Percentiles rank a stretch among this genome's conserved stretches.
phyloP scores from a whole-genome alignment of 2,888 invertebrate genomes.

The Sepioteuthis lessoniana region DNA sequence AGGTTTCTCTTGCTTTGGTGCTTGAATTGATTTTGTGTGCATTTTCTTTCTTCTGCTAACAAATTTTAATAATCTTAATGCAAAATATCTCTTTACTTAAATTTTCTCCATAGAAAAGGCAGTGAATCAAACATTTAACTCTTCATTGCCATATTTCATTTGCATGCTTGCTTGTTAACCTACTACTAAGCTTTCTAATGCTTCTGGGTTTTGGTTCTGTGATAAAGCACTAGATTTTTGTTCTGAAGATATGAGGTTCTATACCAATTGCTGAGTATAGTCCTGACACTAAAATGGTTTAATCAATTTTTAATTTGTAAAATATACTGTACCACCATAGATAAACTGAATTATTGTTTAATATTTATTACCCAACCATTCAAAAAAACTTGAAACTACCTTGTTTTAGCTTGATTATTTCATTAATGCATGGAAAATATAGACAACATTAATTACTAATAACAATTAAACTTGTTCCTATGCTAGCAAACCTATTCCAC shows the following conservation, averaged over 20 bases:
- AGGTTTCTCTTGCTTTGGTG: background rate
- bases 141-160: background rate
- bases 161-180: too few species aligned
- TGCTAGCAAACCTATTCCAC: background rate
- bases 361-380: background rate
- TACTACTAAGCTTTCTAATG: background rate
- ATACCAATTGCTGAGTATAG: background rate
- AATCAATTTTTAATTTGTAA: background rate
- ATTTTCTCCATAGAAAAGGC: background rate
- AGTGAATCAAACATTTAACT: background rate
- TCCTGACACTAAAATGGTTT: background rate
- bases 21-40: background rate
- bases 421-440: background rate
- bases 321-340: background rate
- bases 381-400: background rate
- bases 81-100: background rate
- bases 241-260: background rate
- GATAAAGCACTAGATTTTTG: background rate
- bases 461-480: background rate
- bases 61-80: background rate
- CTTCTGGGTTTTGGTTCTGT: background rate
- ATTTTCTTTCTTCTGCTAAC: background rate
- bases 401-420: background rate
- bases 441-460: background rate
- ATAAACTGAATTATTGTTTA: background rate